These are phyloP conservation scores for Hycleus phaleratus DNA, from an alignment of 1,140 invertebrate genomes.

Conservation along the genomic window DNA sequence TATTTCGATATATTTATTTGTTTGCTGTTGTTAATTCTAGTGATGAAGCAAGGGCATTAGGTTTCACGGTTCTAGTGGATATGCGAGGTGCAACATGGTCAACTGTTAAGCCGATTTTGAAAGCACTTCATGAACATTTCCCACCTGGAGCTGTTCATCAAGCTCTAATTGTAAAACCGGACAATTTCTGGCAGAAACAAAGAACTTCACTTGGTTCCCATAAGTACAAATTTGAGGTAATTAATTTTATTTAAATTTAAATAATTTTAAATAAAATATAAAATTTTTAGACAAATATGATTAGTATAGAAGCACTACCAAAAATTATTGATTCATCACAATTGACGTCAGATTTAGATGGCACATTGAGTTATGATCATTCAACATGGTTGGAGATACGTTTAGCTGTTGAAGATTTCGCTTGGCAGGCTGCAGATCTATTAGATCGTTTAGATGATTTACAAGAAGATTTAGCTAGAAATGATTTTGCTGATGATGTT, in stretches of 20 bases:
- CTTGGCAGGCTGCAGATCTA: slow-evolving; percentile 88
- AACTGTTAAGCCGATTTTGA: slow-evolving; percentile 92
- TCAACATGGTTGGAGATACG: slow-evolving; percentile 93
- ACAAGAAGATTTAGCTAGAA: slow-evolving; percentile 82
- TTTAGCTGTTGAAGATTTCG: slow-evolving; percentile 88
- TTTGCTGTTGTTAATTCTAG: slow-evolving; percentile 48
- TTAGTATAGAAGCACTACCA: slow-evolving; percentile 86
- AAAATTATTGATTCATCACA: slow-evolving; percentile 89
- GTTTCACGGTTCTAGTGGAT: slow-evolving; percentile 92
- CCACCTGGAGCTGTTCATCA: slow-evolving; percentile 74
- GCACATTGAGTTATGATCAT: slow-evolving; percentile 90
- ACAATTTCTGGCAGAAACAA: slow-evolving; percentile 99
- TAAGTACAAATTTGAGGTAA: slow-evolving; percentile 98
- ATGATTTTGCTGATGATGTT: slow-evolving; percentile 89
- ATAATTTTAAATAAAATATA: neutral
- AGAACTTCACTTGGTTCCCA: slow-evolving; percentile 91
- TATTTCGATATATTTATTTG: too few relatives aligned
- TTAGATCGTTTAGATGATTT: slow-evolving; percentile 85
- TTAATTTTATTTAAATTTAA: slow-evolving; percentile 10
- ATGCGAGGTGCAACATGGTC: slow-evolving; percentile 93
- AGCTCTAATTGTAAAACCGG: slow-evolving; percentile 95
- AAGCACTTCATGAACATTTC: slow-evolving; percentile 93
- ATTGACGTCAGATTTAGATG: slow-evolving; percentile 88
- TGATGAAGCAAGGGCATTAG: slow-evolving; percentile 79
- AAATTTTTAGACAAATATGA: slow-evolving; percentile 81